Conservation (phyloP, 2,113 vertebrate genomes). For the Sceloporus undulatus region DNA sequence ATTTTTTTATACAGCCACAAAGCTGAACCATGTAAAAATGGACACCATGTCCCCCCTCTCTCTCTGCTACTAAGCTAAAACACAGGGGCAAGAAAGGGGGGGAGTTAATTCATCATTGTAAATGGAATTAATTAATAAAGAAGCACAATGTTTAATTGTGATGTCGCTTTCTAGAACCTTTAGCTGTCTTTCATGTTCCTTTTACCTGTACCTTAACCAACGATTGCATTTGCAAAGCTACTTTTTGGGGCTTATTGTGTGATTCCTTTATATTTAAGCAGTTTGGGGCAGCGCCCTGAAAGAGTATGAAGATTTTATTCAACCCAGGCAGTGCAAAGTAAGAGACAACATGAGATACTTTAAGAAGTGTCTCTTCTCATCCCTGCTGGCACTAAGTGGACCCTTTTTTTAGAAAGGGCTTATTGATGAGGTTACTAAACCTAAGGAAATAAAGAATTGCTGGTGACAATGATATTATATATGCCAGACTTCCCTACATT, state of each 20-base stretch:
- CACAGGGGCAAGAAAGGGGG: slow-evolving; percentile 70
- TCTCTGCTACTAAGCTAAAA: slow-evolving; percentile 72
- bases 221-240: slow-evolving; percentile 81
- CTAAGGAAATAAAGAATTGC: slow-evolving; percentile 56
- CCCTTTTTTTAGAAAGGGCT: slow-evolving; percentile 71
- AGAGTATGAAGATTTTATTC: slow-evolving; percentile 77
- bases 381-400: slow-evolving; percentile 71
- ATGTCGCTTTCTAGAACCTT: slow-evolving; percentile 84
- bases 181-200: slow-evolving; percentile 77
- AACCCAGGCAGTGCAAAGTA: slow-evolving; percentile 76
- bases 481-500: slow-evolving; percentile 18
- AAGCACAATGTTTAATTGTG: slow-evolving; percentile 91
- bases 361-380: slow-evolving; percentile 74
- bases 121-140: slow-evolving; percentile 85
- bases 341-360: slow-evolving; percentile 84
- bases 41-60: slow-evolving; percentile 69
- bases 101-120: slow-evolving; percentile 78
- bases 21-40: slow-evolving; percentile 73
- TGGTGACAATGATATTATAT: slow-evolving; percentile 72
- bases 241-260: slow-evolving; percentile 85
- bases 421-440: slow-evolving; percentile 61
- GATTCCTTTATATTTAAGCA: slow-evolving; percentile 91
- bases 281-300: slow-evolving; percentile 93
- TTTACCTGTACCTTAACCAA: slow-evolving; percentile 78
- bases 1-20: slow-evolving; percentile 72